Conservation (phyloP, 2,888 invertebrate species). For the Agrotis clavis region DNA sequence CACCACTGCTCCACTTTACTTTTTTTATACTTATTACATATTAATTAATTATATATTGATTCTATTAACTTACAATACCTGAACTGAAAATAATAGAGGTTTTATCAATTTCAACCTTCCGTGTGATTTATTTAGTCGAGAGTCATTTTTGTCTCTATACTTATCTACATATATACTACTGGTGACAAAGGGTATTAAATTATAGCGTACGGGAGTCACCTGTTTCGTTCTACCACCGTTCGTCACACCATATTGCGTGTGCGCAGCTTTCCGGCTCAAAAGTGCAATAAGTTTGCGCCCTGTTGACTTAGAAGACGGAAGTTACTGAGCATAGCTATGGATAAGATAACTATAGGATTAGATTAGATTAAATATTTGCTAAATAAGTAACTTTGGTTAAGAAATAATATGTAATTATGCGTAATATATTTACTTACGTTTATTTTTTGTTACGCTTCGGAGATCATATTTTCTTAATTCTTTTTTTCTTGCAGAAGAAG, state of each 20-base stretch:
- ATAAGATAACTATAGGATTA: not conserved
- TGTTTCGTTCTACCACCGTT: not conserved
- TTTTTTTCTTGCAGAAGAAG: not conserved
- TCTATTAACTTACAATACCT: not conserved
- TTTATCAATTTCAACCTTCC: not conserved
- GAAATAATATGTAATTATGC: not conserved
- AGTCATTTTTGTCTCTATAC: not conserved
- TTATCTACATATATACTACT: not conserved
- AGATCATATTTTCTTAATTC: not conserved
- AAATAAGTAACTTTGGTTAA: not conserved
- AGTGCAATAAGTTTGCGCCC: not conserved
- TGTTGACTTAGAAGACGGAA: not conserved
- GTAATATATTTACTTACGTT: not conserved
- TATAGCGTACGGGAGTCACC: not conserved
- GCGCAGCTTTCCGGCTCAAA: not conserved
- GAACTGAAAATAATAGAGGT: not conserved
- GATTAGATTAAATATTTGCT: not conserved
- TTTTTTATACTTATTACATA: no score
- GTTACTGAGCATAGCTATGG: not conserved
- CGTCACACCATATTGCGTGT: slow-evolving; percentile 16
- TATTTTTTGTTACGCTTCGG: not conserved
- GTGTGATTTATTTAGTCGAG: not conserved
- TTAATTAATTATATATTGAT: no score
- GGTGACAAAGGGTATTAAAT: not conserved
- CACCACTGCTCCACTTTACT: no score